phyloP scores from a whole-genome alignment of 2,113 vertebrate species.

The Rhinogobius similis region DNA sequence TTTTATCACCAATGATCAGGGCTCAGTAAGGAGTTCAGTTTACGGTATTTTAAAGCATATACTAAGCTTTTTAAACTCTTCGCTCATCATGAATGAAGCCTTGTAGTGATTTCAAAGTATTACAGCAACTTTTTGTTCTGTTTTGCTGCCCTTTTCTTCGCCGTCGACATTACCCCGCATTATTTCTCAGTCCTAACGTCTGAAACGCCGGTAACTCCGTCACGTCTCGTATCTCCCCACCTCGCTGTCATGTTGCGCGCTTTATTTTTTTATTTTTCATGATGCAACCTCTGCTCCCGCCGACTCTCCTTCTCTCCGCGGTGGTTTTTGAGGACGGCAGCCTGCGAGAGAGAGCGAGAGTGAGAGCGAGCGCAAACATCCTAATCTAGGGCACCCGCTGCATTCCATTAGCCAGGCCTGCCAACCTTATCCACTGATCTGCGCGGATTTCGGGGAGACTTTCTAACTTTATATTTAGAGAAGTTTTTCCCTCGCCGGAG shows the following conservation, averaged over 20 bases:
- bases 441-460: constrained; percentile 66
- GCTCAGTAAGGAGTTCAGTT: no score
- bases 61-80: no score
- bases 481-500: constrained; percentile 57
- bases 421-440: constrained; percentile 76
- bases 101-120: no score
- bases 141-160: no score
- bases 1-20: no score
- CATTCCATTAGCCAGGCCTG: constrained; percentile 76
- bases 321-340: constrained; percentile 55
- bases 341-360: neutral
- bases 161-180: no score
- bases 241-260: neutral
- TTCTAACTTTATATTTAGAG: constrained; percentile 74
- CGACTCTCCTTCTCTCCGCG: constrained; percentile 11
- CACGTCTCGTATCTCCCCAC: neutral
- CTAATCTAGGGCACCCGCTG: constrained; percentile 73
- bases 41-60: no score
- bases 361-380: constrained; percentile 57
- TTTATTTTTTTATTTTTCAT: neutral
- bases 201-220: neutral
- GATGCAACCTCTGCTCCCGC: neutral
- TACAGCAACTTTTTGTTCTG: no score
- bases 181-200: neutral
- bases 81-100: no score